Evolutionary conservation across 2,888 invertebrate genomes (phyloP), one percentile per base, ranked within the genome.

Genomic region (Athalia circularis): DNA sequence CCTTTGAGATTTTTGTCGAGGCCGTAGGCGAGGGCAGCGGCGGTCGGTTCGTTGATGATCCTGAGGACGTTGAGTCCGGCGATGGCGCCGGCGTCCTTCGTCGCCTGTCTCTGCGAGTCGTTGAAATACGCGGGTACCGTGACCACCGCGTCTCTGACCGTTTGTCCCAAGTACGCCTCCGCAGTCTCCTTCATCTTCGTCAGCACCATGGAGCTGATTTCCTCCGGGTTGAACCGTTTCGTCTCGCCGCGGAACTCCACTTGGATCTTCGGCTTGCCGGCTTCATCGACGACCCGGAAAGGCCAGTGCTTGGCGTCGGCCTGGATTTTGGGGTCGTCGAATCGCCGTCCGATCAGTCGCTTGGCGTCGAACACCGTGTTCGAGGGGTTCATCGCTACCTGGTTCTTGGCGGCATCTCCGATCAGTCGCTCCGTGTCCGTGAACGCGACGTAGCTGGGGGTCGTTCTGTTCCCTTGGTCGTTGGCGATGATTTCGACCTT

Each of bases 251-350:
- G 94, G 89, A 93, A 94, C 83, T 94, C 93, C 0, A 94, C 93
- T 86, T 93, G 92, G 77, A 95, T 93, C 87, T 94, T 94, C 0
- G 94, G 94, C 85, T 94, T 95, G 62, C 94, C 92, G 67, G 91
- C 89, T 75, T 94, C 94, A 84, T 90, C 94, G 80, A 94, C 87
- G 5, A 95, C 94, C 84, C 93, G 93, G 91, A 97, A 97, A 2
- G 96, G 96, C 96, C 96, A 97, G 84, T 95, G 94, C 86, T 95
- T 95, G 92, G 95, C 94, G 88, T 97, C 96, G 50, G 92, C 92
- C 86, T 96, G 95, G 62, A 96, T 95, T 84, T 94, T 94, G 0
- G 92, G 88, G 86, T 96, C 96, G 82, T 94, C 94, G 90, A 92
- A 95, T 81, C 93, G 93, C 78, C 95, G 92, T 3, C 94, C 94